phyloP scores from a whole-genome alignment of 30 jellyfish, hydroid and myxozoan genomes.

The Nemopilema nomurai region DNA sequence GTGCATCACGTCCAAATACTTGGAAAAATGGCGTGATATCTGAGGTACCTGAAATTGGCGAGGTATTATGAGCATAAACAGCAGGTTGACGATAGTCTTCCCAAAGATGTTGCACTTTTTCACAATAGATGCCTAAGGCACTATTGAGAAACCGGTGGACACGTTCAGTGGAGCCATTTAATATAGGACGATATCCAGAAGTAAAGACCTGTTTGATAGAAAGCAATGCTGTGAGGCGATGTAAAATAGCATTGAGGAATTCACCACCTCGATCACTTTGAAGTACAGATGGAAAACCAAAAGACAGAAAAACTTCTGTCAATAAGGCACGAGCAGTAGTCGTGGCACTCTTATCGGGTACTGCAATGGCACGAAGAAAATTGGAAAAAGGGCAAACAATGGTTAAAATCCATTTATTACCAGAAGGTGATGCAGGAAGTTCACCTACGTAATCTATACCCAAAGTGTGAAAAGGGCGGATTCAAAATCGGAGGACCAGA shows the following conservation, averaged over 20 bases:
- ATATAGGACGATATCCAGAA: conserved; percentile 29
- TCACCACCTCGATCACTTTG: too few relatives aligned
- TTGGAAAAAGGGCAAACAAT: conserved; percentile 40
- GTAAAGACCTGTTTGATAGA: conserved; percentile 37
- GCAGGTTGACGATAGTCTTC: conserved; percentile 36
- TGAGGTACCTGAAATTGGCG: conserved; percentile 16
- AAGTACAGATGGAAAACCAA: too few relatives aligned
- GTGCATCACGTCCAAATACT: conserved; percentile 46
- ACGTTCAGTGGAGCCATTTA: conserved; percentile 5
- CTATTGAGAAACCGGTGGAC: conserved; percentile 14
- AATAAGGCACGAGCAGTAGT: too few relatives aligned
- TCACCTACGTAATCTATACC: conserved; percentile 68
- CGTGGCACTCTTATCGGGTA: conserved; percentile 47
- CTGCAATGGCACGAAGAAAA: conserved; percentile 43
- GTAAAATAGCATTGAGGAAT: too few relatives aligned
- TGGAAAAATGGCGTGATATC: too few relatives aligned
- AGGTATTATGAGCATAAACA: conserved; percentile 34
- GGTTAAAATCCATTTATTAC: conserved; percentile 38
- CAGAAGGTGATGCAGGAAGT: conserved; percentile 35
- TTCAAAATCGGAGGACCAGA: conserved; percentile 31
- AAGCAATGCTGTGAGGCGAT: conserved; percentile 4
- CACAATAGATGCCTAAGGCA: conserved; percentile 27
- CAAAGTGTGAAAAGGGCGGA: conserved; percentile 48
- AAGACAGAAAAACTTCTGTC: too few relatives aligned
- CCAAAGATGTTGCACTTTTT: not conserved